Evolutionary conservation across 1,140 invertebrate genomes (phyloP).

Genomic region (Bombus vancouverensis): DNA sequence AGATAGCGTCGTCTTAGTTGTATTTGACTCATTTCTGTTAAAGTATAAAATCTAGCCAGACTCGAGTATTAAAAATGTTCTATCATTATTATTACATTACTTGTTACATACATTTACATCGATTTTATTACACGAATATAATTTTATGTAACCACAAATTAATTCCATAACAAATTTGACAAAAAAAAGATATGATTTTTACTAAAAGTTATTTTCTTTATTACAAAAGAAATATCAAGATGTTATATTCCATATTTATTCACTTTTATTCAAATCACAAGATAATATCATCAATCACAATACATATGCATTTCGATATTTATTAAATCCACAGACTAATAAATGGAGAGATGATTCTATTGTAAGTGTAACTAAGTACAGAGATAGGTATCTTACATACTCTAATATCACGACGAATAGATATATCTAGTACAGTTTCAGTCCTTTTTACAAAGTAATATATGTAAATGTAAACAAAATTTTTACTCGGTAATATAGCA

Average conservation of each 20-base stretch:
- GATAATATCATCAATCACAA: neutral
- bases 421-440: neutral
- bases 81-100: neutral
- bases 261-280: neutral
- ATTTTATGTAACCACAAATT: slow-evolving; percentile 10
- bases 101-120: neutral
- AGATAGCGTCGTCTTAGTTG: neutral
- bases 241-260: slow-evolving; percentile 13
- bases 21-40: slow-evolving; percentile 3
- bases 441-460: neutral
- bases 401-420: neutral
- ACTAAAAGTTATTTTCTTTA: neutral
- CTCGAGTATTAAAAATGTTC: neutral
- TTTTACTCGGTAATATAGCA: neutral
- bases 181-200: neutral
- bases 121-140: neutral
- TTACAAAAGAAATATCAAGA: neutral
- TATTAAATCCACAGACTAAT: slow-evolving; percentile 9
- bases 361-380: neutral
- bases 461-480: neutral
- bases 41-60: neutral
- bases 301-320: neutral
- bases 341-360: neutral
- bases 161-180: neutral
- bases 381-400: too few relatives aligned